Base-by-base conservation (phyloP, 2,113 vertebrate species). In the Chamaetylas fuelleborni region DNA sequence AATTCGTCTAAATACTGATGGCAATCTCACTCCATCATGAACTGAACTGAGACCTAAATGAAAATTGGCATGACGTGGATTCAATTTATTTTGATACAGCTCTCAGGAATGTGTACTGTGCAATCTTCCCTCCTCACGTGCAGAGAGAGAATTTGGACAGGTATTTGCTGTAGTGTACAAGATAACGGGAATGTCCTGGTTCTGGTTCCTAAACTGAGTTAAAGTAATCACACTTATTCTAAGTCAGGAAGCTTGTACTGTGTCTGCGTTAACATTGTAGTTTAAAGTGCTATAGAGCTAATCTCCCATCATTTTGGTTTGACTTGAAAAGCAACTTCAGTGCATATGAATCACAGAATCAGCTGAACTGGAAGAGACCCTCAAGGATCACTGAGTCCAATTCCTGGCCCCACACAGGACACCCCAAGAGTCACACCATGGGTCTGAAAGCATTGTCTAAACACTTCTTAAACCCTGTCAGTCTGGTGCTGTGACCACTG, bases 391-490 rank as follows among this genome's bases (percentile, higher is more conserved):
- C 1, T 31, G 3, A 36, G 38, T 28, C 23, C 33, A 45, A 1
- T 15, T n/a, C 54, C 33, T 45, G 38, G 9, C 19, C 54, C 22
- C 45, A 23, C 36, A 60, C 22, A 51, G 33, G 0, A 60, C 22
- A 22, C 8, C 7, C 33, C 18, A 53, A 28, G 8, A 28, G 6
- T 53, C 26, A 33, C 33, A 45, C 9, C 23, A 0, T 19, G 33
- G 6, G 28, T 28, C 33, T 69, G 22, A 28, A 23, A 4, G 15
- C 23, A 45, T 24, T 51, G 9, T 53, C 50, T 23, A 33, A 86
- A 28, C 1, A 0, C 3, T 33, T 53, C 33, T 23, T 8, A 14
- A 45, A 0, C 47, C 45, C 72, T 45, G 22, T 2, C 22, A 28
- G 33, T 28, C 22, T 84, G 18, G 9, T 51, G 45, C 26, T 45